A percentile compares a stretch with the other conserved stretches of the same genome.
Conservation (phyloP, 2,797 vertebrate species). For the Holocentrus rufus region DNA sequence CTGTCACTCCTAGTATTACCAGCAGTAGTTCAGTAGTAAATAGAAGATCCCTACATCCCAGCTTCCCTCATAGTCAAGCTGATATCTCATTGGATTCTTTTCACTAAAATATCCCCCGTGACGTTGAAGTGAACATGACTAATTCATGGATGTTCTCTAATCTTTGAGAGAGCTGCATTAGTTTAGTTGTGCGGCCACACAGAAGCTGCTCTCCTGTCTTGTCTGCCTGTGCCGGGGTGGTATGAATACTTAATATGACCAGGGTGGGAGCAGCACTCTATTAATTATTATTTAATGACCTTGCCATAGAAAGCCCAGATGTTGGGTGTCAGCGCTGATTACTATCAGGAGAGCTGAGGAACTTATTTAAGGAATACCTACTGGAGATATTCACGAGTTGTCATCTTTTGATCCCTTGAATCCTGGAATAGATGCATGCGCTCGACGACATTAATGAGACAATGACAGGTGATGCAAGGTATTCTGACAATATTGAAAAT, state of each 20-base stretch:
- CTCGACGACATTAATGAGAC: background rate
- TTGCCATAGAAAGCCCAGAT: constrained; percentile 29
- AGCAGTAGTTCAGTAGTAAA: constrained; percentile 5
- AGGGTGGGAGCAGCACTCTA: constrained; percentile 24
- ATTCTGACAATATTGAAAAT: constrained; percentile 4
- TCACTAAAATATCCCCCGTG: background rate
- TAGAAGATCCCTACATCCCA: constrained; percentile 14
- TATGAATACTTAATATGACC: constrained; percentile 70
- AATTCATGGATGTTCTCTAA: background rate
- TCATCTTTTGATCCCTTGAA: constrained; percentile 20
- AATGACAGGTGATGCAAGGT: constrained; percentile 5
- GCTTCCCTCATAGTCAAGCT: background rate
- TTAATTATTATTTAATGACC: constrained; percentile 66
- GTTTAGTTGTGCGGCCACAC: background rate
- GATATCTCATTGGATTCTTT: background rate
- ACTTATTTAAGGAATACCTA: constrained; percentile 27
- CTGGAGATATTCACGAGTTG: constrained; percentile 9
- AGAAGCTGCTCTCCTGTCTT: background rate
- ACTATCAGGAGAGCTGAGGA: constrained; percentile 31
- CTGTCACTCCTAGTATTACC: constrained; percentile 9
- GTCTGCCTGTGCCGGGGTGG: constrained; percentile 15
- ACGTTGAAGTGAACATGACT: constrained; percentile 3
- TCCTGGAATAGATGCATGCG: background rate
- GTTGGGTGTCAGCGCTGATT: constrained; percentile 39
- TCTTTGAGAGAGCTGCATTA: constrained; percentile 11